Evolutionary conservation across 2,888 invertebrate genomes (phyloP).

Genomic region (Amblyjoppa proteus): DNA sequence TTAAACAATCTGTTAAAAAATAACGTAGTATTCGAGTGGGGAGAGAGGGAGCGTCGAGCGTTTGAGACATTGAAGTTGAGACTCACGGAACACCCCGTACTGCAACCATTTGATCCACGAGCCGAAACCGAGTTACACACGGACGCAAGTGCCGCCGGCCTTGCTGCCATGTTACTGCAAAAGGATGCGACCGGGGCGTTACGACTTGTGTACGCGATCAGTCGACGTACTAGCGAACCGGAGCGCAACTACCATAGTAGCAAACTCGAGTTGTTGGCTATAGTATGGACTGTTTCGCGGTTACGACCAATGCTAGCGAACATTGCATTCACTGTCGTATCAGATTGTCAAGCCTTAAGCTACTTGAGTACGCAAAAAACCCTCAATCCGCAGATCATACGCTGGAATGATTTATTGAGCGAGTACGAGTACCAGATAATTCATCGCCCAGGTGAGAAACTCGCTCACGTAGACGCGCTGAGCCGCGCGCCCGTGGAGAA

Average conservation of each 20-base stretch:
- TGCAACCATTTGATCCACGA: constrained; percentile 23
- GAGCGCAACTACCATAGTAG: background rate
- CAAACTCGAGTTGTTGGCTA: constrained; percentile 27
- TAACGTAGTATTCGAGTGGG: constrained; percentile 34
- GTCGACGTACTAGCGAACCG: background rate
- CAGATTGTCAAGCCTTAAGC: background rate
- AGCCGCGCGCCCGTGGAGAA: constrained; percentile 60
- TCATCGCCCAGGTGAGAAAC: constrained; percentile 66
- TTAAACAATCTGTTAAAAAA: background rate
- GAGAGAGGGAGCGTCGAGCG: background rate
- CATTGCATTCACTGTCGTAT: constrained; percentile 62
- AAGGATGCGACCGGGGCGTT: constrained; percentile 57
- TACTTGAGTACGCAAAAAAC: constrained; percentile 3
- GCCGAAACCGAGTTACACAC: constrained; percentile 47
- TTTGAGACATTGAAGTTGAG: constrained; percentile 24
- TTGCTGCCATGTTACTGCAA: constrained; percentile 60
- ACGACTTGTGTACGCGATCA: constrained; percentile 68
- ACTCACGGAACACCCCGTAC: constrained; percentile 28
- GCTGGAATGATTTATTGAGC: constrained; percentile 25
- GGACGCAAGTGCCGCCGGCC: constrained; percentile 14
- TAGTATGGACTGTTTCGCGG: constrained; percentile 22
- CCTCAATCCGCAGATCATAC: constrained; percentile 18
- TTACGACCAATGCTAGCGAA: constrained; percentile 12
- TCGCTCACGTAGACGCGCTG: constrained; percentile 68
- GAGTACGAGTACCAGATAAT: constrained; percentile 64